These are phyloP conservation scores for Gambusia holbrooki DNA, from an alignment of 2,113 vertebrate genomes.

Conservation along the genomic window DNA sequence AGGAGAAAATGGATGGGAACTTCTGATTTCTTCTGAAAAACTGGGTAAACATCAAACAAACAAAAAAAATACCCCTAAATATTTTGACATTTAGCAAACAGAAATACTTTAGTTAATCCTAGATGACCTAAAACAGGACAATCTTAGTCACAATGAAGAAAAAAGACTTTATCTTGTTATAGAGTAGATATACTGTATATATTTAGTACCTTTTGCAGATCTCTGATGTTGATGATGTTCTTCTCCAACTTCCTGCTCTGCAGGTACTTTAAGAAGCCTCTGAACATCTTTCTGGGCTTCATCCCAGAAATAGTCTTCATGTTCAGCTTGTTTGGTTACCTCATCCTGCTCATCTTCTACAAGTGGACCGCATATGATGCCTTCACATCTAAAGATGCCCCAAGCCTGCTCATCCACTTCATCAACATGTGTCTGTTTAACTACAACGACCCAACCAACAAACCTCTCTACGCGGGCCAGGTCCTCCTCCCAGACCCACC, in stretches of 20 bases:
- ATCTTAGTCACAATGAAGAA: no score
- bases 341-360: slow-evolving; percentile 93
- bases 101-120: no score
- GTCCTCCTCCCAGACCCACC: slow-evolving; percentile 66
- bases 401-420: slow-evolving; percentile 96
- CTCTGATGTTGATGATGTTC: background rate
- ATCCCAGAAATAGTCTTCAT: slow-evolving; percentile 98
- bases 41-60: no score
- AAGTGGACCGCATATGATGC: slow-evolving; percentile 95
- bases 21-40: no score
- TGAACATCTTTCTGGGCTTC: slow-evolving; percentile 96
- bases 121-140: no score
- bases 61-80: no score
- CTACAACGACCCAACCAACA: slow-evolving; percentile 84
- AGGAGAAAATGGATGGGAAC: no score
- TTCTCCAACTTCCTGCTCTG: slow-evolving; percentile 12
- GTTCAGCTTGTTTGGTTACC: slow-evolving; percentile 91
- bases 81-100: no score
- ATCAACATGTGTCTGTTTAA: slow-evolving; percentile 99
- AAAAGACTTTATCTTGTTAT: no score
- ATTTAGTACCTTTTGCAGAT: background rate
- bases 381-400: slow-evolving; percentile 87
- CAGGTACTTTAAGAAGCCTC: slow-evolving; percentile 97
- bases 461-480: slow-evolving; percentile 93
- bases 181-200: no score